Base-by-base conservation (phyloP, 1,140 invertebrate genomes). In the Euborellia annulipes region DNA sequence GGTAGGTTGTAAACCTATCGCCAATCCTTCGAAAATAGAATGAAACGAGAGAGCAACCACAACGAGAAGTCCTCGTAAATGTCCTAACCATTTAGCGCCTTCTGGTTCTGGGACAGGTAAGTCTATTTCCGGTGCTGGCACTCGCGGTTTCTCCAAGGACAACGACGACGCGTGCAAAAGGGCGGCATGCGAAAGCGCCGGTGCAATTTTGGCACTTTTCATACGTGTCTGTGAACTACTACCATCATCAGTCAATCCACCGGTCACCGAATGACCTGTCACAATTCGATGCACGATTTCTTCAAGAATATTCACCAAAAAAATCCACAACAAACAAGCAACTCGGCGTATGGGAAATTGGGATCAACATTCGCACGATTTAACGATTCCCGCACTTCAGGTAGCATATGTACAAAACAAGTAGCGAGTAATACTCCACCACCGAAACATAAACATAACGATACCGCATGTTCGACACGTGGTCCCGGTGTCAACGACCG, bases 381-480 rank as follows among this genome's bases (percentile, higher is more conserved):
- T n/a, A 45, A 17, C 3, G 46, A 48, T 43, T 60, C 65, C 38
- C 64, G 56, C 8, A 82, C 75, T 64, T 91, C 87, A 14, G 86
- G 85, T 32, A 91, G 63, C 64, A 91, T 81, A 60, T 91, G 86
- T 2, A 85, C 65, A 30, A 87, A 61, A 17, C 82, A 78, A 1
- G 87, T 90, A 0, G 81, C 82, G 14, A 92, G 59, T 21, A 92
- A 69, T 6, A 92, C 84, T 0, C 88, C 87, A 3, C 79, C 86
- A 18, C 85, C 85, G 50, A 86, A 85, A 55, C 84, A 88, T 0
- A 88, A 68, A 20, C 70, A 52, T 9, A 60, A 50, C 17, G 51
- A 52, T 13, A 50, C 42, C 14, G 27, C 41, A 6, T n/a, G 11
- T 13, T 44, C 47, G 14, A 48, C 21, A 27, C 23, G 23, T 27